Evolutionary conservation across 1,140 invertebrate genomes (phyloP), one percentile per base, ranked within the genome.

Genomic region (Phymorhynchus buccinoides): DNA sequence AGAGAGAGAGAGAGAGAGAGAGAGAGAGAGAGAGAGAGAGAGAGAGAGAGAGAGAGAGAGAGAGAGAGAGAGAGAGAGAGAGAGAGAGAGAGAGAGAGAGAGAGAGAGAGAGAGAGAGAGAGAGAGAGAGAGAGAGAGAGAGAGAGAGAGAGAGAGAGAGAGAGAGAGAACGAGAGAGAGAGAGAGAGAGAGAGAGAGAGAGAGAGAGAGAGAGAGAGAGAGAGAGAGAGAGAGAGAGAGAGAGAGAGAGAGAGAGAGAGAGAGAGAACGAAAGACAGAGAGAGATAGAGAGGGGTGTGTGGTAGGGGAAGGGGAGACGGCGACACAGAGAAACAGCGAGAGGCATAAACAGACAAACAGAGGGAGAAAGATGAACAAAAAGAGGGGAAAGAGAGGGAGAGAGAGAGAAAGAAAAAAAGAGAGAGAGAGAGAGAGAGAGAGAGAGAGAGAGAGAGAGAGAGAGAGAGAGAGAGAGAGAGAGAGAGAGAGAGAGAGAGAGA

Each of bases 1-100:
- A 66, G 62, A 27, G 62, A 66, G 62, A 66, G 62, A 66, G 62
- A 66, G 62, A 66, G 62, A 66, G 22, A 71, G 68, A 71, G 68
- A 35, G 68, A 71, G 68, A 71, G 30, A 32, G 30, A 18, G 30
- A 71, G 68, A 71, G 30, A 71, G 27, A 35, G 16, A 35, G 16
- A 18, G 68, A 35, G 68, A 71, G 68, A 35, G 30, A 71, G 68
- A 71, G 27, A 35, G 30, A 35, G 27, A 71, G 68, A 35, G 30
- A 18, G 68, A 71, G 27, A 71, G 68, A 71, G 30, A 35, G 30
- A 71, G 68, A 71, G 30, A 71, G 30, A 32, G 3, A 71, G 68
- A 35, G 3, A 71, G 30, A 71, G 68, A 35, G 30, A 22, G 3
- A 71, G 35, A 35, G 30, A 18, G 30, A 71, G 68, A 71, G 27